Evolutionary conservation across 2,888 invertebrate species (phyloP), one percentile per base, ranked within the genome.

Genomic region (Metalampra italica): DNA sequence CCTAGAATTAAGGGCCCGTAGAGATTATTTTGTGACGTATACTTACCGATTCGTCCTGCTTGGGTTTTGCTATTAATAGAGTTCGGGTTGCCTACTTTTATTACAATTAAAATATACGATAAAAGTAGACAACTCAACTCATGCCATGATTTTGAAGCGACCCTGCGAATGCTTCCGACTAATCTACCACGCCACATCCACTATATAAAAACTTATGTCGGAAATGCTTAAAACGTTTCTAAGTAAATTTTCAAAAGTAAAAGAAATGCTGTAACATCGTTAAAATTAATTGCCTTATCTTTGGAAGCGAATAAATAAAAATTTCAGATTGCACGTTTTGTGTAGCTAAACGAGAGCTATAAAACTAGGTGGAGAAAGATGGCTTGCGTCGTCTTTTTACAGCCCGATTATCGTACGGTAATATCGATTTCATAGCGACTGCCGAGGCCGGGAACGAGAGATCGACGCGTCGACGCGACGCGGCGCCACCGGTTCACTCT

Each of bases 341-440:
- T 37, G 9, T 14, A 15, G 40, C 43, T 40, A 48, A 44, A 48
- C 22, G 41, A 39, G 29, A 34, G 45, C 32, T 12, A 46, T 46
- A 46, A 36, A 50, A 49, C 34, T 40, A 14, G 22, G 42, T 43
- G 29, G 29, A 50, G 47, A 47, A 52, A 46, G 51, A 51, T 53
- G 52, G 51, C 40, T 46, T 43, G 45, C 48, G 45, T 50, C 55
- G 43, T 52, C 34, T 53, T 51, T 22, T 56, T 59, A 58, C 56
- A 52, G 51, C 14, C 47, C 54, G 51, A 55, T 51, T 51, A 49
- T 55, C 53, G 47, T 49, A 45, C 47, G 32, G 47, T 43, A 42
- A 51, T 44, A 51, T 56, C 51, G 56, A 52, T 59, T 55, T 52
- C 47, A 54, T 47, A 47, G 43, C 39, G 22, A 13, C 9, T 7